Evolutionary conservation across 2,888 invertebrate genomes (phyloP), one percentile per base, ranked within the genome.

Genomic region (Adineta ricciae): DNA sequence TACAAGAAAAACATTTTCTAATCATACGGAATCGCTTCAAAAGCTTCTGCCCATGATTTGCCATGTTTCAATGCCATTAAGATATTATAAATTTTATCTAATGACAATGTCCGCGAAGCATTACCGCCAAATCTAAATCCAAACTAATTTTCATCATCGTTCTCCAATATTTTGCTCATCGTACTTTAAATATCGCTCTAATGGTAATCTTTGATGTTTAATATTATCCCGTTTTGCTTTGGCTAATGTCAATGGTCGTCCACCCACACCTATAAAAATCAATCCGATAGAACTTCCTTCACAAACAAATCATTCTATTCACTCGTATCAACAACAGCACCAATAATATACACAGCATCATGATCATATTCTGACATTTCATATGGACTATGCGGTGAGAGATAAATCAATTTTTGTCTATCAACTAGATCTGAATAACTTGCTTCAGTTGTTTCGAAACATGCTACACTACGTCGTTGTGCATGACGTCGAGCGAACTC

Each of bases 341-440:
- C 78, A n/a, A 78, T 78, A 41, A 78, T 78, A 41, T 78, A 78
- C 11, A 78, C 41, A 41, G 78, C 78, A 78, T 78, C 16, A 41
- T 78, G 78, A 38, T 78, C 41, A 41, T 78, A 78, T 41, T 78
- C 78, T 19, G n/a, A n/a, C 78, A 78, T 78, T 78, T 78, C 78
- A n/a, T 78, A 41, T 78, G 24, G 78, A 41, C 41, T 41, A 41
- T 78, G 24, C 2, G 78, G 78, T 41, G 78, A n/a, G 38, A 78
- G 9, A 78, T 78, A 78, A 41, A 78, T 78, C n/a, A 78, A 41
- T n/a, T 78, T 38, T n/a, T 78, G 2, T 78, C 5, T 24, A 78
- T 38, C 41, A 41, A 41, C 0, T 78, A 78, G 41, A 78, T 78
- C 41, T 78, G 41, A 78, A 78, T 78, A 78, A n/a, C 11, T 41